Evolutionary conservation across 1,140 invertebrate genomes (phyloP).

Genomic region (Bilobella aurantiaca): DNA sequence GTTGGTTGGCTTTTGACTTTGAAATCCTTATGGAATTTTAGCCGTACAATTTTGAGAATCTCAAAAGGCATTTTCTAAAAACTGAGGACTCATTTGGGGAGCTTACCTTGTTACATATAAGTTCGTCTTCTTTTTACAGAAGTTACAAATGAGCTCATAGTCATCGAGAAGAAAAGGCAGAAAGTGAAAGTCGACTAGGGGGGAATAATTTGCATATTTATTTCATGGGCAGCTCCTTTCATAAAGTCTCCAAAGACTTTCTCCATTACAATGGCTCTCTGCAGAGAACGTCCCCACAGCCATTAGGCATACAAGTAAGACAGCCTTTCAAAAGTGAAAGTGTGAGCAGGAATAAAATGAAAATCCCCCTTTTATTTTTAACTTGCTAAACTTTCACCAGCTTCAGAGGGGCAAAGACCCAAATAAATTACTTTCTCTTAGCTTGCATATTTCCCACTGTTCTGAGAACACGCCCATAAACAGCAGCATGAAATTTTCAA

Average conservation of each 20-base stretch:
- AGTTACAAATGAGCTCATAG: neutral
- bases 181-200: neutral
- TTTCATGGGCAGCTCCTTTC: neutral
- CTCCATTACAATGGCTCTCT: too few relatives aligned
- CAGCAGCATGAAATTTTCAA: neutral
- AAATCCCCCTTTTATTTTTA: neutral
- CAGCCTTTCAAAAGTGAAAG: neutral
- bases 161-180: neutral
- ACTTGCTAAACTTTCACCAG: neutral
- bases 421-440: neutral
- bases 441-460: too few relatives aligned
- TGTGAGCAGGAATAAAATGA: neutral
- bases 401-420: neutral
- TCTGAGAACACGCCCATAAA: neutral
- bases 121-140: too few relatives aligned
- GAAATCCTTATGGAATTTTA: too few relatives aligned
- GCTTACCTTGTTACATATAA: too few relatives aligned
- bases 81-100: too few relatives aligned
- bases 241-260: neutral
- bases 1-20: too few relatives aligned
- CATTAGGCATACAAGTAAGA: neutral
- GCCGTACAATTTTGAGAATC: too few relatives aligned
- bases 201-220: slow-evolving; percentile 3
- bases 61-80: too few relatives aligned
- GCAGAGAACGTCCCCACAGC: neutral